Base-by-base conservation (phyloP, 1,140 invertebrate genomes). In the Aphelenchoides besseyi region DNA sequence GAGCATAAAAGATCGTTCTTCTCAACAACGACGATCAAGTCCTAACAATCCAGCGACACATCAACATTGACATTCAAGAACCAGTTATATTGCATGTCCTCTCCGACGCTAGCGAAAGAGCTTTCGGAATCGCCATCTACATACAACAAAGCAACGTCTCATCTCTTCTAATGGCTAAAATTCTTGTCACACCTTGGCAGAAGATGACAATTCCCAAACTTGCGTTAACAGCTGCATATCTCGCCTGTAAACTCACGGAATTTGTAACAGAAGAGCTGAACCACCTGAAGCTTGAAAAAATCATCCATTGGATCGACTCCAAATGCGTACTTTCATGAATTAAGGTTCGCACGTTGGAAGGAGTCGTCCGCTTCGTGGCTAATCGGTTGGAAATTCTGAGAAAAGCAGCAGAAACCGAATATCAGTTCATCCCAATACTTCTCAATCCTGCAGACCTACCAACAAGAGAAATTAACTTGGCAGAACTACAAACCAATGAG, bases 51-150 rank as follows among this genome's bases (percentile, higher is more conserved):
- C 57, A 18, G 16, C 57, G 57, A 8, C 57, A 23, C 57, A 26
- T 59, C 8, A 8, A 9, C 30, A 8, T 26, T 9, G 8, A 8
- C 23, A 9, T 18, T 59, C 9, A 8, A 9, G 30, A 59, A 8
- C 23, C 57, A 9, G 57, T 26, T 41, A 18, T 9, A 59, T 18
- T 59, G 9, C 57, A 59, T 18, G 57, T 59, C 8, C 18, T 59
- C 57, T 59, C 9, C 9, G 57, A 59, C 57, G 57, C 57, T 59
- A 9, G 8, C 23, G 57, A 59, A 9, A 8, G 57, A 59, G 57
- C 57, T 59, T 59, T 9, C 23, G 57, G 9, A 23, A 16, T 18
- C 8, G 57, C 23, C 18, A 26, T 26, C 23, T 59, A 59, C 23
- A 8, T 59, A 41, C 8, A 26, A 9, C 9, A 59, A 9, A 8